A percentile compares a stretch with the other conserved stretches of the same genome.
Evolutionary conservation across 2,797 vertebrate genomes (phyloP).

Genomic region (Trichosurus vulpecula): DNA sequence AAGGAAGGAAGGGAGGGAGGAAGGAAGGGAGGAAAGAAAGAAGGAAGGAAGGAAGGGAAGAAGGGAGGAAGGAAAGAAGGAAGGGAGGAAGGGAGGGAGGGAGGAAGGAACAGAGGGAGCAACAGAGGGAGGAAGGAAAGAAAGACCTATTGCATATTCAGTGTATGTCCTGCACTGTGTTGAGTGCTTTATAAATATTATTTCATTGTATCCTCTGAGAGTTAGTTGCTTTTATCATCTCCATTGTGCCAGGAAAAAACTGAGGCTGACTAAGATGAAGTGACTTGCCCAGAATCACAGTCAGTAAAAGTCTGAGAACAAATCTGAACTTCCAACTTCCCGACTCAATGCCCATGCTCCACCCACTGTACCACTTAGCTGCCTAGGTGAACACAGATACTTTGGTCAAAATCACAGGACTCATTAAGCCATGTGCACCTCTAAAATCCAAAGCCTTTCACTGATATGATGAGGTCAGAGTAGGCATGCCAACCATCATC

Average conservation of each 20-base stretch:
- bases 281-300: neutral
- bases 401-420: neutral
- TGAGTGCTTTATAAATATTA: neutral
- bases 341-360: neutral
- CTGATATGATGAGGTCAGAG: neutral
- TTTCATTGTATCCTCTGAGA: neutral
- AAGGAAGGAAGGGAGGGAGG: conserved; percentile 7
- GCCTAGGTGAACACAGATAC: neutral
- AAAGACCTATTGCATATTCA: conserved; percentile 73
- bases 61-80: neutral
- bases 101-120: conserved; percentile 32
- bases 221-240: neutral
- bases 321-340: neutral
- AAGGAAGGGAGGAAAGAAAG: conserved; percentile 19
- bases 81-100: accelerated
- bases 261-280: neutral
- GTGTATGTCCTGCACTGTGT: neutral
- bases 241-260: neutral
- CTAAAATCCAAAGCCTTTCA: neutral
- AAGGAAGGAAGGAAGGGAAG: conserved; percentile 46
- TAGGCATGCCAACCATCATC: neutral
- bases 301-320: neutral
- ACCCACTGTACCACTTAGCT: neutral
- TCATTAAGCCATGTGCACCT: neutral
- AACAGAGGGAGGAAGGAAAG: accelerated